Evolutionary conservation across 2,888 invertebrate genomes (phyloP).

Genomic region (Drosophila kanekoi): DNA sequence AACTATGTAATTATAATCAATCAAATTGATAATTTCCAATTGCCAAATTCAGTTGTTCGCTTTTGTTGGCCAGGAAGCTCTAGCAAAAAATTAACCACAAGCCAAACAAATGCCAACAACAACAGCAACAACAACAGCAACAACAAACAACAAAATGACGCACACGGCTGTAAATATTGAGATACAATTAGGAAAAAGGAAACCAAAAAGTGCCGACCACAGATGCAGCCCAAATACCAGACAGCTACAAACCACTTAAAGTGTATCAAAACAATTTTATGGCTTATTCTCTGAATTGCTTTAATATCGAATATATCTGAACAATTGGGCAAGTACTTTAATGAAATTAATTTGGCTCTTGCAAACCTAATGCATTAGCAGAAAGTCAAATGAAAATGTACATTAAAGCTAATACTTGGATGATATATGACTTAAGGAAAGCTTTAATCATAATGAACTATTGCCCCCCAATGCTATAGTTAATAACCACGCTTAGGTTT

Average conservation of each 20-base stretch:
- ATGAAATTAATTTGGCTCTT: not conserved
- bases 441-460: not conserved
- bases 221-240: slow-evolving; percentile 13
- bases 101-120: slow-evolving; percentile 43
- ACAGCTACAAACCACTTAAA: slow-evolving; percentile 3
- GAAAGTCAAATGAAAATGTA: not conserved
- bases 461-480: too few relatives aligned
- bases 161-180: slow-evolving; percentile 26
- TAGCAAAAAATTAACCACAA: slow-evolving; percentile 50
- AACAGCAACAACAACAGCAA: not conserved
- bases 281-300: slow-evolving; percentile 2
- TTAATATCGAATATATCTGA: slow-evolving; percentile 2
- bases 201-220: slow-evolving; percentile 25
- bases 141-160: slow-evolving; percentile 37
- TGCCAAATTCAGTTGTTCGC: slow-evolving; percentile 12
- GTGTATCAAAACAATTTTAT: slow-evolving; percentile 17
- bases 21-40: slow-evolving; percentile 44
- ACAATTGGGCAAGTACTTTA: not conserved
- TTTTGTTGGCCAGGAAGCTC: slow-evolving; percentile 30
- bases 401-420: not conserved
- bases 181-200: slow-evolving; percentile 35
- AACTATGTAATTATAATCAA: slow-evolving; percentile 39
- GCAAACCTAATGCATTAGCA: not conserved
- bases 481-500: too few relatives aligned
- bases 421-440: not conserved